Base-by-base conservation (phyloP, 2,888 invertebrate genomes). In the Parasteatoda lunata region DNA sequence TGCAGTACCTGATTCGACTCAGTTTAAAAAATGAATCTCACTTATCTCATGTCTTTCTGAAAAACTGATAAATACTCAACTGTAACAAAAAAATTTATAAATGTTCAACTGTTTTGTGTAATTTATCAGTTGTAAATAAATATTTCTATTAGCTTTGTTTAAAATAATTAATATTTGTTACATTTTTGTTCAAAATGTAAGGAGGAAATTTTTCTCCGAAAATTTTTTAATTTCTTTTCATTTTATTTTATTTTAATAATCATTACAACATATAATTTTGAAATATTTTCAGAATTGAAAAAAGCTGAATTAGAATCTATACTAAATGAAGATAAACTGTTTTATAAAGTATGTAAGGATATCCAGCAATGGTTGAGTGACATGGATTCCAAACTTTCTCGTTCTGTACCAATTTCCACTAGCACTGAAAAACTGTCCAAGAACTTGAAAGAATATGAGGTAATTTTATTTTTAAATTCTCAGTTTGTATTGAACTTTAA, bases 231-330 rank as follows among this genome's bases (percentile, higher is more conserved):
- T 30, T 30, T 30, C 30, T 30, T 30, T 30, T 30, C 0, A 30
- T 30, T 30, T 30, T 30, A 1, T 30, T 30, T 30, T 30, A 30
- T 30, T 30, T 30, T 30, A 30, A 30, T 30, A 30, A 30, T 30
- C 2, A 2, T 30, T 1, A 30, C 30, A 2, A 30, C 30, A 30
- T 30, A 30, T 30, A 30, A 30, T 30, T 30, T 30, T 30, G 30
- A 30, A 30, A 1, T 30, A 30, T 68, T 3, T 66, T 45, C 30
- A 88, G 88, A 88, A 83, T 90, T 90, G 52, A 89, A 91, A 15
- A 97, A 97, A 92, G 97, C 97, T 0, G 97, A 98, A 92, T 94
- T 97, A 51, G 98, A 98, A 91, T 96, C 95, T 1, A 95, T 95
- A 47, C 93, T 96, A 52, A 93, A 93, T 90, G 98, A 98, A 91